Evolutionary conservation across 2,113 vertebrate species (phyloP), one percentile per base, ranked within the genome.

Genomic region (Caranx ignobilis): DNA sequence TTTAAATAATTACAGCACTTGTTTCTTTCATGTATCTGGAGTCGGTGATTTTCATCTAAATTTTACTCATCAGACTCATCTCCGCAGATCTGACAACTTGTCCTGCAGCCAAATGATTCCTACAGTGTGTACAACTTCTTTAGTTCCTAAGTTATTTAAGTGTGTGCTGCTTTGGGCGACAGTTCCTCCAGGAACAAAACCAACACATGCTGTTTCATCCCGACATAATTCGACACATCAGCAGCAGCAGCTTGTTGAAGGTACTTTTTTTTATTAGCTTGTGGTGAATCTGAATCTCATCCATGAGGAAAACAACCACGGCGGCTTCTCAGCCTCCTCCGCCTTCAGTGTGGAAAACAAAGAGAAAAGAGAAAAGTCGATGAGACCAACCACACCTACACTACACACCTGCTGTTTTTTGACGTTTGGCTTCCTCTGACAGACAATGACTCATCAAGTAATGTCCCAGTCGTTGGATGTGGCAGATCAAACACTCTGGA

Each of bases 231-330:
- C 15, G 55, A 62, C 56, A 8, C 19, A 62, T 54, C 45, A 16
- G 70, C 32, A 45, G 6, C 35, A 43, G 32, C 66, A 34, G 1
- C 67, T 54, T 32, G 16, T 76, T 57, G 41, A 32, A 48, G 32
- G 52, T 19, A 2, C 3, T 9, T 5, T 66, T 60, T 61, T 66
- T 60, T 61, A 67, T 83, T 77, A 54, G 74, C 45, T 37, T 15
- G 11, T 52, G 21, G 45, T 37, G 54, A 37, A n/a, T 71, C 74
- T 55, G 68, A 55, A 55, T 18, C 74, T 66, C 54, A 60, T 71
- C 52, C 80, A 15, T 61, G 2, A 34, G 15, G 35, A 80, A 7
- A 8, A 21, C 32, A 15, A n/a, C 60, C 48, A 15, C 26, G 26
- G 39, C 39, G 8, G 5, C 8, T 37, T 8, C 19, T 63, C 0